These are phyloP conservation scores for Porites lutea DNA, from an alignment of 64 coral and sea anemone genomes.

Conservation along the genomic window DNA sequence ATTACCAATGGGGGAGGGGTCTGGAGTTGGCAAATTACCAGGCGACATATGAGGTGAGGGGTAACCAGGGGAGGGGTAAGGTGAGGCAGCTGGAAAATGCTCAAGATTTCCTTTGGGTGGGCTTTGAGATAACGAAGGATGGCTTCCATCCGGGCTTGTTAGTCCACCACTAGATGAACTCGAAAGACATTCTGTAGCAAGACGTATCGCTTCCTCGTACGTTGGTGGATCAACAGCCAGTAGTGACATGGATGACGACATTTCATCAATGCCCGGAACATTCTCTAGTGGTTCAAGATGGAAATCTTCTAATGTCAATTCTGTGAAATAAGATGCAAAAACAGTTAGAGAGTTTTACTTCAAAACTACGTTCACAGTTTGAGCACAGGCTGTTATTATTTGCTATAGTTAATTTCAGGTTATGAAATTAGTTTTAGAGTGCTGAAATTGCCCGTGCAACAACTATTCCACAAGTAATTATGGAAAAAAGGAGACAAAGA, in stretches of 20 bases:
- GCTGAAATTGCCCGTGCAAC: too few relatives aligned
- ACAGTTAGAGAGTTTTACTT: not conserved
- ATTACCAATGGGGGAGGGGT: slow-evolving; percentile 82
- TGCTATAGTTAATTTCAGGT: too few relatives aligned
- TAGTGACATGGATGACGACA: slow-evolving; percentile 60
- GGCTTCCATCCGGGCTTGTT: slow-evolving; percentile 78
- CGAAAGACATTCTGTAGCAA: slow-evolving; percentile 72
- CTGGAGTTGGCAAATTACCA: slow-evolving; percentile 79
- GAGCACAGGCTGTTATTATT: too few relatives aligned
- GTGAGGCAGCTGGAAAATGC: slow-evolving; percentile 70
- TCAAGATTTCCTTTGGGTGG: slow-evolving; percentile 81
- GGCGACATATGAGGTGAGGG: slow-evolving; percentile 57
- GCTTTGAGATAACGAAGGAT: slow-evolving; percentile 48
- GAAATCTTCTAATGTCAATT: slow-evolving; percentile 44
- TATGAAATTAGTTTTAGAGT: too few relatives aligned
- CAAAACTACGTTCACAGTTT: not conserved
- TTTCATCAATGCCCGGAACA: slow-evolving; percentile 34
- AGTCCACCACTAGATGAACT: slow-evolving; percentile 50
- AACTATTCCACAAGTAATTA: too few relatives aligned
- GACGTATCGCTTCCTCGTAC: slow-evolving; percentile 83
- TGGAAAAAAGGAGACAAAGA: too few relatives aligned
- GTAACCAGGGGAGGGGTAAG: slow-evolving; percentile 66
- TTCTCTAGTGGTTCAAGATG: slow-evolving; percentile 16
- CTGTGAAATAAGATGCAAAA: slow-evolving; percentile 5
- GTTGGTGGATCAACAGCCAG: slow-evolving; percentile 76